Percentiles rank a stretch among this genome's conserved stretches.
These are phyloP conservation scores for Barypeithes pellucidus DNA, from an alignment of 2,888 invertebrate genomes.

Conservation along the genomic window DNA sequence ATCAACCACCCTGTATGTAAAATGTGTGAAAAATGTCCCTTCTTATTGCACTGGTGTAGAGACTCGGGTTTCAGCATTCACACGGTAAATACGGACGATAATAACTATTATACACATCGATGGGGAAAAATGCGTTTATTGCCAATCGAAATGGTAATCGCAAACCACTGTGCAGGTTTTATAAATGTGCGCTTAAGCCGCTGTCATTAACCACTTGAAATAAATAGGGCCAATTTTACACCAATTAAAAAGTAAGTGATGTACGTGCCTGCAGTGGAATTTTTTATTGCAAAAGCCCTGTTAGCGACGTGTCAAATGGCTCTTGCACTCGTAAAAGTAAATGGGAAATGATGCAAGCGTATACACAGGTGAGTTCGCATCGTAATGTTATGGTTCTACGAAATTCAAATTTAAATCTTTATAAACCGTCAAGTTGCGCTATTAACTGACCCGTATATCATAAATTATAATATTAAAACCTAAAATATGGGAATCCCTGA, in stretches of 20 bases:
- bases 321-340: slow-evolving; percentile 51
- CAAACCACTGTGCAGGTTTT: slow-evolving; percentile 35
- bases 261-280: slow-evolving; percentile 52
- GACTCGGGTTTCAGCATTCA: background rate
- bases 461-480: too few relatives aligned
- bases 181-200: slow-evolving; percentile 46
- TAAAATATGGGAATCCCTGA: too few relatives aligned
- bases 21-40: too few relatives aligned
- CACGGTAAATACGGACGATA: background rate
- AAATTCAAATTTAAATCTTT: background rate
- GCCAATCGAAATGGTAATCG: slow-evolving; percentile 12
- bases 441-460: too few relatives aligned
- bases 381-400: background rate
- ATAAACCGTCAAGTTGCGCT: too few relatives aligned
- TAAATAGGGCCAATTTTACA: slow-evolving; percentile 56
- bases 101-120: background rate
- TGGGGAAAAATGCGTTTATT: background rate
- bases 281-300: slow-evolving; percentile 49
- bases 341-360: slow-evolving; percentile 38
- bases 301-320: slow-evolving; percentile 53
- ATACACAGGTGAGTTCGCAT: slow-evolving; percentile 42
- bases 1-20: too few relatives aligned
- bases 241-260: slow-evolving; percentile 56
- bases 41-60: too few relatives aligned
- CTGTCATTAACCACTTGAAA: slow-evolving; percentile 54